Evolutionary conservation across 1,140 invertebrate species (phyloP).

Genomic region (Atta colombica): DNA sequence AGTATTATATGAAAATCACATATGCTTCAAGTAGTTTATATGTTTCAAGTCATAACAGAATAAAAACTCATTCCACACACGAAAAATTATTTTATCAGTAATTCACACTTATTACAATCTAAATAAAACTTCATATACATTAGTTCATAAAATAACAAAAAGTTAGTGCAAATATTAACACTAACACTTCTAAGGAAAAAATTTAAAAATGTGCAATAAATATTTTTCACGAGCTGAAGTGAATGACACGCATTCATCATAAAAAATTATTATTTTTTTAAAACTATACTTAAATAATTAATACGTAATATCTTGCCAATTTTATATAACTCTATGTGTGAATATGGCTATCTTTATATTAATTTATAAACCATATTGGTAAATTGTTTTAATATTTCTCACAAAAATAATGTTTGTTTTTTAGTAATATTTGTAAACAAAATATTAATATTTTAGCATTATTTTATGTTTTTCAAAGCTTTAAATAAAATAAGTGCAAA

Average conservation of each 20-base stretch:
- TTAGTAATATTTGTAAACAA: slow-evolving; percentile 3
- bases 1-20: slow-evolving; percentile 11
- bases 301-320: background rate
- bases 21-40: background rate
- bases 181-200: background rate
- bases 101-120: background rate
- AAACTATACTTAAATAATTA: background rate
- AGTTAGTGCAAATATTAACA: slow-evolving; percentile 16
- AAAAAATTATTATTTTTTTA: background rate
- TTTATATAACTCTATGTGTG: background rate
- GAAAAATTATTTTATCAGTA: background rate
- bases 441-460: background rate
- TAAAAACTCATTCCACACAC: slow-evolving; percentile 4
- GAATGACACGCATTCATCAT: background rate
- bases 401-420: slow-evolving; percentile 45
- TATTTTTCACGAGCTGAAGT: background rate
- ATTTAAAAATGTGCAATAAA: background rate
- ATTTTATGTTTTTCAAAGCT: background rate
- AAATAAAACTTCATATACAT: background rate
- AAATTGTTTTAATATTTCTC: background rate
- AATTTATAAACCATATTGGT: background rate
- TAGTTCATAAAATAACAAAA: background rate
- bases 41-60: background rate
- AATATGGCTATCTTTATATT: background rate
- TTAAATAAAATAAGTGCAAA: slow-evolving; percentile 9